Percentiles rank a stretch among this genome's conserved stretches.
These are phyloP conservation scores for Escarpia spicata DNA, from an alignment of 2,888 invertebrate genomes.

Conservation along the genomic window DNA sequence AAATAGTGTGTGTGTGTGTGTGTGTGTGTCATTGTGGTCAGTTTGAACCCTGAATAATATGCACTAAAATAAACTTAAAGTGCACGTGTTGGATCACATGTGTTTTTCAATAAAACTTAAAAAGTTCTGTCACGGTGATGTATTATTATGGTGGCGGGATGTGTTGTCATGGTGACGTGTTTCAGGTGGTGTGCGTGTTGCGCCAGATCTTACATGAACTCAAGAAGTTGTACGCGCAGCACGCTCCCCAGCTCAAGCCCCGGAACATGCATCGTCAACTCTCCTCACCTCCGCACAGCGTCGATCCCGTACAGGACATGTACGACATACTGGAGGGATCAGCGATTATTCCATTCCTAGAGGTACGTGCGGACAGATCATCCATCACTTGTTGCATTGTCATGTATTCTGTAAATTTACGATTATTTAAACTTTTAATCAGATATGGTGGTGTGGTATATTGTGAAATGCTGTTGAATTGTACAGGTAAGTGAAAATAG, in stretches of 20 bases:
- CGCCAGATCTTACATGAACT: constrained; percentile 53
- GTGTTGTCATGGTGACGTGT: neutral
- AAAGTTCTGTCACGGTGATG: neutral
- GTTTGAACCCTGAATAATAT: too few relatives aligned
- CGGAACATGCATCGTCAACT: constrained; percentile 22
- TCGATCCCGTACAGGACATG: constrained; percentile 54
- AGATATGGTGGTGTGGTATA: neutral
- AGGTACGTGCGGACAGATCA: constrained; percentile 44
- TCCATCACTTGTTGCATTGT: neutral
- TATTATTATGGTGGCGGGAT: neutral
- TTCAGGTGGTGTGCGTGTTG: constrained; percentile 39
- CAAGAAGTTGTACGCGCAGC: constrained; percentile 49
- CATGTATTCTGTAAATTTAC: neutral
- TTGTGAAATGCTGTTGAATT: neutral
- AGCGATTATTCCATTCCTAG: constrained; percentile 57
- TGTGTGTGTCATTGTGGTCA: too few relatives aligned
- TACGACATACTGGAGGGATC: constrained; percentile 58
- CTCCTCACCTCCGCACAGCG: constrained; percentile 33
- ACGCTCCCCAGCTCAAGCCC: constrained; percentile 50
- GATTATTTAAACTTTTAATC: neutral
- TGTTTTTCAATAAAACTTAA: too few relatives aligned
- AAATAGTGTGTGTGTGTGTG: neutral
- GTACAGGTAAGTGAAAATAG: neutral
- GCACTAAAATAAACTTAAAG: too few relatives aligned
- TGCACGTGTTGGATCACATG: too few relatives aligned